These are phyloP conservation scores for Hycleus cichorii DNA, from an alignment of 1,140 invertebrate species.

Conservation along the genomic window DNA sequence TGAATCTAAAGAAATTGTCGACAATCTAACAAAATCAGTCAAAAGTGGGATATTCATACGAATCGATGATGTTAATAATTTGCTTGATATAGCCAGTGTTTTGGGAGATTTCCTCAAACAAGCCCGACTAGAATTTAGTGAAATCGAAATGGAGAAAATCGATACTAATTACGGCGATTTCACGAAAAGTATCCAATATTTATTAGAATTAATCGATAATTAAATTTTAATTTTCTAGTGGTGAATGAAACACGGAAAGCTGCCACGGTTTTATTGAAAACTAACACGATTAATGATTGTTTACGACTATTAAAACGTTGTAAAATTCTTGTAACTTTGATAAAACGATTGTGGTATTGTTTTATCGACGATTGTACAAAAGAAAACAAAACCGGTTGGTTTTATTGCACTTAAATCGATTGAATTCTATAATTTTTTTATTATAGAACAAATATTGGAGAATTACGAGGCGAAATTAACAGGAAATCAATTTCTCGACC, in stretches of 20 bases:
- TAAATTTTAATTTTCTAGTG: constrained; percentile 18
- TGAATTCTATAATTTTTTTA: not conserved
- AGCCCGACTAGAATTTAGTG: not conserved
- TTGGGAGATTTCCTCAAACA: not conserved
- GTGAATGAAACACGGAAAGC: constrained; percentile 23
- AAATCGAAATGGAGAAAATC: not conserved
- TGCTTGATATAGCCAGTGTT: not conserved
- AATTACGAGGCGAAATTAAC: not conserved
- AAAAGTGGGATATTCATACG: not conserved
- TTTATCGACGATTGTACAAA: constrained; percentile 5
- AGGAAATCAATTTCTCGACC: constrained; percentile 14
- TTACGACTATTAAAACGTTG: constrained; percentile 25
- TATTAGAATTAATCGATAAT: not conserved
- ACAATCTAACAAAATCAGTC: constrained; percentile 15
- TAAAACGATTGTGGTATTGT: constrained; percentile 19
- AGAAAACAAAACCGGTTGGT: not conserved
- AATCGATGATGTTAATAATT: not conserved
- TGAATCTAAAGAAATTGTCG: constrained; percentile 17
- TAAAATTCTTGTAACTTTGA: constrained; percentile 20
- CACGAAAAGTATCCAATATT: not conserved
- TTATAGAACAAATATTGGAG: not conserved
- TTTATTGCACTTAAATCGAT: no score
- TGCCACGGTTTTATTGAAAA: constrained; percentile 14
- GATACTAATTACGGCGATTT: constrained; percentile 1
- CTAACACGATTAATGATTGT: constrained; percentile 7